phyloP scores from a whole-genome alignment of 2,113 vertebrate genomes.

The Ophthalmolycus amberensis region DNA sequence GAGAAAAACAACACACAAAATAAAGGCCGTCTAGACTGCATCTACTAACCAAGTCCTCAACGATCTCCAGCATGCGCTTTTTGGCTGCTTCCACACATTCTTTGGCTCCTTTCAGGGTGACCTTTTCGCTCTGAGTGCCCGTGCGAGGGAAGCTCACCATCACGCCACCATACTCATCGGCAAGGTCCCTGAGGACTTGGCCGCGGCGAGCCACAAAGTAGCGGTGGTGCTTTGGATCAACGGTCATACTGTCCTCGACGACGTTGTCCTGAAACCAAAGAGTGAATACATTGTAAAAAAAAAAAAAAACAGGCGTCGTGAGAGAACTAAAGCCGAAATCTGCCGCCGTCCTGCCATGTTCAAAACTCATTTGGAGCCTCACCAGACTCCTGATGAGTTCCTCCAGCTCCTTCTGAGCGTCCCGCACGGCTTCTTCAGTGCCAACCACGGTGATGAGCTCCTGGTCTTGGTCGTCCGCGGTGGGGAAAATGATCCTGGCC shows the following conservation, averaged over 20 bases:
- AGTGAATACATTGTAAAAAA: neutral
- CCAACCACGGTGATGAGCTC: conserved; percentile 97
- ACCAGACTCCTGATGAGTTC: conserved; percentile 95
- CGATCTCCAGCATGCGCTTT: conserved; percentile 95
- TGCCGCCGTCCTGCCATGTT: neutral
- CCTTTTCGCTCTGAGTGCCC: conserved; percentile 91
- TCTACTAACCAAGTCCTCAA: conserved; percentile 92
- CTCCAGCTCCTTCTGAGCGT: conserved; percentile 94
- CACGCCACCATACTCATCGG: conserved; percentile 95
- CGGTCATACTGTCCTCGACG: conserved; percentile 92
- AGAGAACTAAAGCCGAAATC: neutral
- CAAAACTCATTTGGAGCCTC: neutral
- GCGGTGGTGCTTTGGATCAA: conserved; percentile 95
- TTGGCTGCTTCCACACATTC: conserved; percentile 98
- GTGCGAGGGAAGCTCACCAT: conserved; percentile 98
- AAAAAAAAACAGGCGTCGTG: neutral
- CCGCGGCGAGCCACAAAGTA: conserved; percentile 96
- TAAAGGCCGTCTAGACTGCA: neutral
- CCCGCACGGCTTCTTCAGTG: conserved; percentile 93
- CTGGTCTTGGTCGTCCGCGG: conserved; percentile 94
- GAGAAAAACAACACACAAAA: accelerated
- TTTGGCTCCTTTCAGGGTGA: conserved; percentile 97
- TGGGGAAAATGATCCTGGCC: conserved; percentile 95
- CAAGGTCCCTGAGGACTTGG: conserved; percentile 94
- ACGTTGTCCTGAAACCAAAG: conserved; percentile 89